These are phyloP conservation scores for Diphyllodes magnificus DNA, from an alignment of 2,113 vertebrate genomes.

Conservation along the genomic window DNA sequence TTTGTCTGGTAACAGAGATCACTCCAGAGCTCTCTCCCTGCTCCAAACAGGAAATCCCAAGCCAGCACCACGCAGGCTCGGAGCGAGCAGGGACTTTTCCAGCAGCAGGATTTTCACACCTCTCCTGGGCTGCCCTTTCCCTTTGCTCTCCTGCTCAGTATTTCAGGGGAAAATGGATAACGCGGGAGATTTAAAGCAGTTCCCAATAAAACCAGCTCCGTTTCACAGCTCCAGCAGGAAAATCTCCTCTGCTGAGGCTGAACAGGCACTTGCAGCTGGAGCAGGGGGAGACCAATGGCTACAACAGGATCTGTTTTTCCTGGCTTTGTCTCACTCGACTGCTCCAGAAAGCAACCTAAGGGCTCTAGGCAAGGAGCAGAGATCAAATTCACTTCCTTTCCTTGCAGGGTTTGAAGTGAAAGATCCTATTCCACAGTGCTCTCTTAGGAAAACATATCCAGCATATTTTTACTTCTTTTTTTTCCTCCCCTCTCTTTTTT, in stretches of 20 bases:
- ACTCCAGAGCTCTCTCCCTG: background rate
- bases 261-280: background rate
- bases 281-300: background rate
- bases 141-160: background rate
- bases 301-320: slow-evolving; percentile 1
- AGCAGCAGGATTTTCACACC: background rate
- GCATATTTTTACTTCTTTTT: background rate
- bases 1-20: background rate
- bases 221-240: background rate
- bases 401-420: background rate
- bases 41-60: background rate
- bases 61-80: fast-evolving
- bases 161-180: background rate
- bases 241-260: background rate
- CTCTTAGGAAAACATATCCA: background rate
- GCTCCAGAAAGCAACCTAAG: background rate
- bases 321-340: slow-evolving; percentile 13
- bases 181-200: background rate
- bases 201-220: background rate
- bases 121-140: background rate
- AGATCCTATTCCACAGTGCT: background rate
- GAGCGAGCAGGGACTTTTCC: background rate
- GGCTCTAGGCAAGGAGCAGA: background rate
- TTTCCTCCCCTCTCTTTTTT: fast-evolving
- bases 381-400: background rate